phyloP scores from a whole-genome alignment of 2,797 vertebrate species.

The Notolabrus celidotus region DNA sequence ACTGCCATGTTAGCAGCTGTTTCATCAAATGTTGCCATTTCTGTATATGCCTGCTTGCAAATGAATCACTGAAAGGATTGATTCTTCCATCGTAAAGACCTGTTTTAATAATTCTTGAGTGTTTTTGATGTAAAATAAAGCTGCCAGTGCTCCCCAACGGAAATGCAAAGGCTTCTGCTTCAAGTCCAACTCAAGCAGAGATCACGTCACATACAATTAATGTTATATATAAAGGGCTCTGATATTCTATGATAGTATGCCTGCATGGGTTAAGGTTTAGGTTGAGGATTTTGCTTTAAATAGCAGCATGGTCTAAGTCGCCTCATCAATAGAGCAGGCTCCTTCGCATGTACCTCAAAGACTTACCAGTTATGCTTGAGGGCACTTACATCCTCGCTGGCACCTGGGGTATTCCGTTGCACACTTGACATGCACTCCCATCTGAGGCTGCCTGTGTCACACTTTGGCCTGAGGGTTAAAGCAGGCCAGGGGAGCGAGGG shows the following conservation, averaged over 20 bases:
- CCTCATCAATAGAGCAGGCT: conserved; percentile 52
- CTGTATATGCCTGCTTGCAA: conserved; percentile 14
- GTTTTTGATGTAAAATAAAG: conserved; percentile 46
- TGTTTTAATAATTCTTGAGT: conserved; percentile 43
- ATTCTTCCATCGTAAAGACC: conserved; percentile 26
- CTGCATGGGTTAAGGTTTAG: conserved; percentile 44
- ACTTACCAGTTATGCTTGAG: conserved; percentile 58
- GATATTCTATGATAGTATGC: conserved; percentile 43
- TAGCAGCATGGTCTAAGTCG: conserved; percentile 11
- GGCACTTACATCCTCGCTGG: conserved; percentile 60
- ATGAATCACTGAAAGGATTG: conserved; percentile 36
- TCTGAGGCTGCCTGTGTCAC: conserved; percentile 66
- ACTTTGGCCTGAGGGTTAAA: conserved; percentile 69
- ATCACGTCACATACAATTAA: conserved; percentile 44
- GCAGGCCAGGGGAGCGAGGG: conserved; percentile 38
- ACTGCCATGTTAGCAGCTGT: not conserved
- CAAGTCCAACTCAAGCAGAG: not conserved
- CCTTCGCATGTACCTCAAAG: conserved; percentile 36
- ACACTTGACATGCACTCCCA: conserved; percentile 70
- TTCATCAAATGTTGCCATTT: conserved; percentile 5
- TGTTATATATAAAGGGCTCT: conserved; percentile 31
- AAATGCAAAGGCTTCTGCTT: conserved; percentile 30
- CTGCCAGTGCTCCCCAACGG: conserved; percentile 32
- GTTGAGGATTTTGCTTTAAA: conserved; percentile 38
- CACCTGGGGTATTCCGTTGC: conserved; percentile 62